Percentiles rank a stretch among this genome's conserved stretches.
Conservation (phyloP, 2,797 vertebrate species). For the Lepus oiostolus region DNA sequence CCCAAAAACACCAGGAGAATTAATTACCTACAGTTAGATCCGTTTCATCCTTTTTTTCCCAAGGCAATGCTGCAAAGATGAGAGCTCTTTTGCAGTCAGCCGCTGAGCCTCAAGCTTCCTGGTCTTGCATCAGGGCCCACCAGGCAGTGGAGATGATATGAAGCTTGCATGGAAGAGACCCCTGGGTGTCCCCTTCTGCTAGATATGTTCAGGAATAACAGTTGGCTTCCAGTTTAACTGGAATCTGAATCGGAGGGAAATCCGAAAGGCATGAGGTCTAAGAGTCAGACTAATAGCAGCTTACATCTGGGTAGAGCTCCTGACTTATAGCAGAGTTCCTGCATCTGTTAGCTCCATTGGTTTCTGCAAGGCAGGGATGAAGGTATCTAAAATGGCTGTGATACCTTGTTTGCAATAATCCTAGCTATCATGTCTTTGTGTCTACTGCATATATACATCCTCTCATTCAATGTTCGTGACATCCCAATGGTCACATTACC, state of each 20-base stretch:
- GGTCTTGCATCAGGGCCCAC: slow-evolving; percentile 41
- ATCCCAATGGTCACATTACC: neutral
- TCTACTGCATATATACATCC: neutral
- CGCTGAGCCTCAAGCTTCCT: neutral
- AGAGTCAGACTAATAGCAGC: slow-evolving; percentile 44
- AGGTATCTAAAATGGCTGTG: neutral
- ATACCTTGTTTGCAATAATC: neutral
- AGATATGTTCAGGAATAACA: slow-evolving; percentile 19
- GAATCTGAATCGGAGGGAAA: slow-evolving; percentile 12
- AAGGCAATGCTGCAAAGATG: slow-evolving; percentile 20
- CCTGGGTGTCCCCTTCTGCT: neutral
- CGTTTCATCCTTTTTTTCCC: neutral
- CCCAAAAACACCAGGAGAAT: slow-evolving; percentile 75
- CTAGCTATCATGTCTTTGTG: neutral
- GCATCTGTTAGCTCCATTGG: neutral
- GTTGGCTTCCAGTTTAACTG: slow-evolving; percentile 57
- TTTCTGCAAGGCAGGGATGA: neutral
- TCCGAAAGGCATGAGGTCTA: neutral
- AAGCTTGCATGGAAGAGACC: neutral
- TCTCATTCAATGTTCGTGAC: neutral
- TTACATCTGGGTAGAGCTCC: neutral
- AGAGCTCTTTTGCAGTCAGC: neutral
- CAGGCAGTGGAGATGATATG: neutral
- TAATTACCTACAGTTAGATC: slow-evolving; percentile 73
- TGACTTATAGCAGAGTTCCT: neutral